Evolutionary conservation across 1,140 invertebrate genomes (phyloP), one percentile per base, ranked within the genome.

Genomic region (Nasonia longicornis): DNA sequence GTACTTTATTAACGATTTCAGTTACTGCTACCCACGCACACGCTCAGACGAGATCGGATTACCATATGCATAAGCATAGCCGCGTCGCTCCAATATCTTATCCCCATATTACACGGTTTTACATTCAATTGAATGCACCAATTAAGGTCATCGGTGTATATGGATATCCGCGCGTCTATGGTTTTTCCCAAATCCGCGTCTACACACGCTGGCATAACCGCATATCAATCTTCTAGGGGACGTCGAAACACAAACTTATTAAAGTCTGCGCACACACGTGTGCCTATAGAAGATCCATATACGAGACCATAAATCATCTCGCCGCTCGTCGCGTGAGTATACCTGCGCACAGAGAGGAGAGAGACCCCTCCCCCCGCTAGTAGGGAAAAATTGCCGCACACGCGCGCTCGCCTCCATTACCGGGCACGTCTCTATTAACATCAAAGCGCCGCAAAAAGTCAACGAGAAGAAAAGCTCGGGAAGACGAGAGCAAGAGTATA

Each of bases 391-490:
- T 58, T 22, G 1, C 26, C 7, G 2, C 7, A 10, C 16, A 58
- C 16, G n/a, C 52, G 7, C 52, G 16, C 52, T n/a, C 20, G 0
- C 52, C 20, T 58, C 52, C 52, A 58, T 72, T 72, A 72, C 26
- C 45, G 14, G 31, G 31, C 45, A 45, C 72, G 48, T 52, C 72
- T 74, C n/a, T 74, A 74, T 74, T 48, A 74, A 22, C 48, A 26
- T 58, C 45, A 16, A 74, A 58, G 45, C 45, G 63, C 52, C 31
- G 8, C 63, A 76, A 38, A 63, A 63, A 16, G 29, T 76, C 52
- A 31, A 45, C 3, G 20, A 64, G 63, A 26, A 77, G n/a, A 69
- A 77, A 45, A 69, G 14, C 6, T 38, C 6, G 11, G 12, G 11
- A n/a, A 42, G 35, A 67, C 31, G 48, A 66, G 26, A 26, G 26